A percentile compares a stretch with the other conserved stretches of the same genome.
These are phyloP conservation scores for Myopa tessellatipennis DNA, from an alignment of 2,888 invertebrate genomes.

Conservation along the genomic window DNA sequence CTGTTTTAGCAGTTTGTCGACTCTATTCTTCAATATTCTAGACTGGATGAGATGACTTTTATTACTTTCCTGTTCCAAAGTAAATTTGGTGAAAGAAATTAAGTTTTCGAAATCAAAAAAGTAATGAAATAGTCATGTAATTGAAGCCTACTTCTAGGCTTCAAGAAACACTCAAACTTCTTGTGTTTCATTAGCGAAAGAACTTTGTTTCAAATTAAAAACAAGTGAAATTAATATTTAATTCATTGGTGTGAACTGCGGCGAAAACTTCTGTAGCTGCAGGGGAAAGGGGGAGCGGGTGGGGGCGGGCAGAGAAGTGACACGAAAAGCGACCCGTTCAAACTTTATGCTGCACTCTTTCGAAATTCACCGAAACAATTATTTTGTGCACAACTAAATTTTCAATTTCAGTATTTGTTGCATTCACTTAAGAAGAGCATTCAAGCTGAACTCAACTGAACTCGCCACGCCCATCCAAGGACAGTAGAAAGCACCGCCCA, in stretches of 20 bases:
- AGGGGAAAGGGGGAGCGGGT: not conserved
- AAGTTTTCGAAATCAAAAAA: not conserved
- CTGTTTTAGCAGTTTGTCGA: no score
- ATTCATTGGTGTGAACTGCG: not conserved
- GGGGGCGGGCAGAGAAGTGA: no score
- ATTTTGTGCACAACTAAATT: constrained; percentile 16
- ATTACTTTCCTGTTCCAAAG: not conserved
- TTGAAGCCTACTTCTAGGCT: not conserved
- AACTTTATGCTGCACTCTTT: constrained; percentile 10
- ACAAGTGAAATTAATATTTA: constrained; percentile 25
- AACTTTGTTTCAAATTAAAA: constrained; percentile 14
- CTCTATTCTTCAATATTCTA: no score
- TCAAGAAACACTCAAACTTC: not conserved
- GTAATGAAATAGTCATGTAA: not conserved
- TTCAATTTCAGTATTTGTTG: constrained; percentile 29
- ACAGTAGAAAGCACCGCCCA: not conserved
- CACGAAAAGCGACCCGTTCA: not conserved
- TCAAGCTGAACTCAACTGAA: not conserved
- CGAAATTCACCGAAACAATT: constrained; percentile 22
- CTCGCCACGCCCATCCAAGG: not conserved
- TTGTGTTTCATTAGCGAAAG: constrained; percentile 12
- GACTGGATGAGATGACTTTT: no score
- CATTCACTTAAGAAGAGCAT: constrained; percentile 1
- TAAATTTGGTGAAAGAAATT: not conserved
- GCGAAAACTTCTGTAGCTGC: not conserved